These are phyloP conservation scores for Oryctes rhinoceros DNA, from an alignment of 1,140 invertebrate species.

Conservation along the genomic window DNA sequence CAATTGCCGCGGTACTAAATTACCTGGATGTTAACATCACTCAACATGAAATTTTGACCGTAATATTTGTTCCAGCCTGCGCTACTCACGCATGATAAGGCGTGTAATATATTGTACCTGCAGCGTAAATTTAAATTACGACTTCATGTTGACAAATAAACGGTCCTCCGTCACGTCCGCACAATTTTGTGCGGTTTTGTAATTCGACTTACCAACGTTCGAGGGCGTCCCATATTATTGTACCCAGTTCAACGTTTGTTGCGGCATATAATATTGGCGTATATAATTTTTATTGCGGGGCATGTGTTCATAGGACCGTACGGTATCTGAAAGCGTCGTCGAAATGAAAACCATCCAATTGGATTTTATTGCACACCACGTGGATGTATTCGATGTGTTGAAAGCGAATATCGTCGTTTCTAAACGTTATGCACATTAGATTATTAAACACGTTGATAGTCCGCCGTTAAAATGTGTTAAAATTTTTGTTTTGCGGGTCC, in stretches of 20 bases:
- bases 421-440: not conserved
- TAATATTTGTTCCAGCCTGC: not conserved
- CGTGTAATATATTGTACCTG: not conserved
- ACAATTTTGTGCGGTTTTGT: slow-evolving; percentile 2
- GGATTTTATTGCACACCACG: not conserved
- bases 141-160: not conserved
- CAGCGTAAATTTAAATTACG: slow-evolving; percentile 10
- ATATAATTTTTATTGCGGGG: not conserved
- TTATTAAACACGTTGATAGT: slow-evolving; percentile 1
- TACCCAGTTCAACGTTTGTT: not conserved
- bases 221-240: not conserved
- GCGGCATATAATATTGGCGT: not conserved
- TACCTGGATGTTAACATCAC: not conserved
- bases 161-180: not conserved
- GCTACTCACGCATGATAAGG: not conserved
- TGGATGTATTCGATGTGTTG: not conserved
- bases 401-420: not conserved
- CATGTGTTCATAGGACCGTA: not conserved
- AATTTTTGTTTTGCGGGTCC: not conserved
- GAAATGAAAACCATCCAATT: slow-evolving; percentile 2
- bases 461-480: not conserved
- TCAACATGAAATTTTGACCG: not conserved
- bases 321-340: not conserved
- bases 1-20: not conserved
- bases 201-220: not conserved